phyloP scores from a whole-genome alignment of 1,140 invertebrate species.

The Drosophila eugracilis region DNA sequence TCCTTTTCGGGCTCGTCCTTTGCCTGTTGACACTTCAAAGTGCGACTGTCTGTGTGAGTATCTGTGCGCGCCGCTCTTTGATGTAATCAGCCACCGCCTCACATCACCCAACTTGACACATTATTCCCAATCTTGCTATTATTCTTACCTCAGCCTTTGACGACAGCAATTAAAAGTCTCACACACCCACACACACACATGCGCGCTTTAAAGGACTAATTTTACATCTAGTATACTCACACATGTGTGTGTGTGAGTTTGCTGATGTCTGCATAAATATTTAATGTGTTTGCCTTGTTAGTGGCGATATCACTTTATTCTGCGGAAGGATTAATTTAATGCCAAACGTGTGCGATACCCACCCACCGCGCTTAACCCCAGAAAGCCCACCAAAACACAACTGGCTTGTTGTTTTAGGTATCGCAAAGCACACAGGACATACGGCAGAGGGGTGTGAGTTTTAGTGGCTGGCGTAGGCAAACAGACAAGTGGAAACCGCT shows the following conservation, averaged over 20 bases:
- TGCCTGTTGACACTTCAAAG: conserved; percentile 83
- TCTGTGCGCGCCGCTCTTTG: conserved; percentile 54
- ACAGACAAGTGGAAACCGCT: conserved; percentile 78
- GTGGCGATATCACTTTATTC: conserved; percentile 84
- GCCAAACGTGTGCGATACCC: conserved; percentile 66
- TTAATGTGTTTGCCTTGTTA: conserved; percentile 84
- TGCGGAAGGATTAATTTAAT: conserved; percentile 84
- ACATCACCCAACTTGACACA: conserved; percentile 59
- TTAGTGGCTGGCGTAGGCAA: conserved; percentile 58
- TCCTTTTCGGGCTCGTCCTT: conserved; percentile 42
- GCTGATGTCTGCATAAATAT: conserved; percentile 76
- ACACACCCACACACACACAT: conserved; percentile 26
- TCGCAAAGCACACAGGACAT: conserved; percentile 35
- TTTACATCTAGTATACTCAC: no score
- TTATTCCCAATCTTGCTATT: conserved; percentile 84
- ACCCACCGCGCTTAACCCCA: conserved; percentile 6
- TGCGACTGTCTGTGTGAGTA: conserved; percentile 46
- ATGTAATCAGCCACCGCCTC: conserved; percentile 66
- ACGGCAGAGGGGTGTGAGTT: conserved; percentile 2
- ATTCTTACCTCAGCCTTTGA: conserved; percentile 82
- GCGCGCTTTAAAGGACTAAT: conserved; percentile 58
- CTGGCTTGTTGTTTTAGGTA: conserved; percentile 72
- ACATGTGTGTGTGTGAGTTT: conserved; percentile 17
- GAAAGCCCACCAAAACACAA: conserved; percentile 26
- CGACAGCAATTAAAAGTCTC: conserved; percentile 75